Base-by-base conservation (phyloP, 2,888 invertebrate genomes). In the Abscondita cerata region DNA sequence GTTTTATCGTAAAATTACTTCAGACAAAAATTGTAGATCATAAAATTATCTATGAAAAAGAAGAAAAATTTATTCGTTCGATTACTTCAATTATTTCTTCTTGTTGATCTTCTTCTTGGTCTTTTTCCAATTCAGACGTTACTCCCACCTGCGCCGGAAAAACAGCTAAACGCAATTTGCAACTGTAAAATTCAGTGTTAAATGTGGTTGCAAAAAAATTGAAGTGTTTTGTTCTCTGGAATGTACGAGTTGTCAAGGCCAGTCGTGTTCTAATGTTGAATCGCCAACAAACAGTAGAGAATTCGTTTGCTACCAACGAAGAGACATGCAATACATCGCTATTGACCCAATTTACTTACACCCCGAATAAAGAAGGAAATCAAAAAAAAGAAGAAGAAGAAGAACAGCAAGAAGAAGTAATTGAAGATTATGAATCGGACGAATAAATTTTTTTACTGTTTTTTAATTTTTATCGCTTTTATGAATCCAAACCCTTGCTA, bases 131-230 rank as follows among this genome's bases (percentile, higher is more conserved):
- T n/a, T n/a, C n/a, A n/a, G n/a, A n/a, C n/a, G n/a, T n/a, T n/a
- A n/a, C n/a, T n/a, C n/a, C n/a, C n/a, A n/a, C n/a, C n/a, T n/a
- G n/a, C n/a, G n/a, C n/a, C n/a, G n/a, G n/a, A n/a, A n/a, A n/a
- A n/a, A n/a, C n/a, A n/a, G n/a, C n/a, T n/a, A n/a, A n/a, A n/a
- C n/a, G n/a, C n/a, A n/a, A n/a, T 68, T 52, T 70, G 68, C 61
- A 69, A 69, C 51, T 73, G 70, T 53, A 69, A 65, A 62, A 70
- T 68, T 44, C 70, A 65, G 25, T 70, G 71, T 59, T 68, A 68
- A 67, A 65, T 72, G 70, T 66, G 70, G 70, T 51, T 73, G 71
- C 61, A 67, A 60, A 65, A 73, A 70, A 66, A 68, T 67, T 9
- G 70, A 70, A 13, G 62, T 73, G 46, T 55, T 20, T 25, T 73